Conservation (phyloP, 2,797 vertebrate genomes). For the Astyanax mexicanus region DNA sequence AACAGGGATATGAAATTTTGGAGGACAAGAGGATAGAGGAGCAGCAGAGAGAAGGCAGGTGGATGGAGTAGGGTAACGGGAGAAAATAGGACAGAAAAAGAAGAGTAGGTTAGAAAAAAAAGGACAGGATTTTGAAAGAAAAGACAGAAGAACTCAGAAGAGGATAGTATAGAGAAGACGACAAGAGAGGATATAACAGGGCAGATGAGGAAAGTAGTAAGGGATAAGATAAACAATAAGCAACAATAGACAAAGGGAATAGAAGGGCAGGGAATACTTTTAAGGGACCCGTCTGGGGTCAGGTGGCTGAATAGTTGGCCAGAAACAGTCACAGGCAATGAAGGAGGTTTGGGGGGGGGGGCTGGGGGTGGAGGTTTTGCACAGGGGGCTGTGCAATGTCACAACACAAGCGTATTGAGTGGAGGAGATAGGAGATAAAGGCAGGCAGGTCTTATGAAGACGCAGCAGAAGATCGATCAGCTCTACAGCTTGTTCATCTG, state of each 20-base stretch:
- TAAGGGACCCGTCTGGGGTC: too few species aligned
- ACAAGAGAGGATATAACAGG: too few species aligned
- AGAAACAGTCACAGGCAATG: conserved; percentile 60
- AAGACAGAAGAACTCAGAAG: too few species aligned
- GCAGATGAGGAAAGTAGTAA: conserved; percentile 45
- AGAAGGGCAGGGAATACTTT: conserved; percentile 55
- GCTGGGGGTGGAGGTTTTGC: conserved; percentile 77
- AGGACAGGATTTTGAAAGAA: conserved; percentile 17
- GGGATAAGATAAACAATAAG: conserved; percentile 67
- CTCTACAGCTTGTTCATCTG: conserved; percentile 91
- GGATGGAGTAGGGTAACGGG: too few species aligned
- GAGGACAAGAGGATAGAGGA: too few species aligned
- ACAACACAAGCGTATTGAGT: conserved; percentile 96
- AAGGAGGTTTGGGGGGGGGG: conserved; percentile 72
- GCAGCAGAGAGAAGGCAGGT: too few species aligned
- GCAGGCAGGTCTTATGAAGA: conserved; percentile 85
- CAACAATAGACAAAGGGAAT: conserved; percentile 79
- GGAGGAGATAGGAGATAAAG: conserved; percentile 90
- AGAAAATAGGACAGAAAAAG: not conserved
- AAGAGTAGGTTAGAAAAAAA: not conserved
- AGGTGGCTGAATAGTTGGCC: too few species aligned
- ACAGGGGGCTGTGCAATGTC: conserved; percentile 90
- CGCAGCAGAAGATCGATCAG: conserved; percentile 93
- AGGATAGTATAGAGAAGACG: too few species aligned
- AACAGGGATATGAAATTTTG: too few species aligned